phyloP scores from a whole-genome alignment of 2,113 vertebrate genomes.

The Indicator indicator region DNA sequence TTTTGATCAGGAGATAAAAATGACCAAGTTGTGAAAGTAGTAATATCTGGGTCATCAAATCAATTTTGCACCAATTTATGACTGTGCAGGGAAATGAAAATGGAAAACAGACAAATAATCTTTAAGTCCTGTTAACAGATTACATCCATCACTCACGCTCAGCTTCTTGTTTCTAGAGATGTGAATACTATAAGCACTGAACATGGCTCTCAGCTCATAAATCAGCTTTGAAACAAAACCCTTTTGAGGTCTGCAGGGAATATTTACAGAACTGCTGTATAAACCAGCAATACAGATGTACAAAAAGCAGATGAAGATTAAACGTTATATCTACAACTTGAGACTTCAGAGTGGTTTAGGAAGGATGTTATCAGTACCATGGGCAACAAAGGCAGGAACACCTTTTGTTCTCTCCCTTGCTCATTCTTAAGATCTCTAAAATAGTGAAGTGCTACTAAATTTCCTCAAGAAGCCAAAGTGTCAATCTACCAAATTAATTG shows the following conservation, averaged over 20 bases:
- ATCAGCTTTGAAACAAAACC: conserved; percentile 61
- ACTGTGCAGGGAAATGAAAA: conserved; percentile 29
- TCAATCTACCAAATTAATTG: conserved; percentile 4
- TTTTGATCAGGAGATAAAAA: conserved; percentile 44
- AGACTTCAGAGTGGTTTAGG: not conserved
- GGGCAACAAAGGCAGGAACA: not conserved
- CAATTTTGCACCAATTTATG: conserved; percentile 36
- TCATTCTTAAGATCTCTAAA: not conserved
- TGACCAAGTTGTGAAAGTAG: not conserved
- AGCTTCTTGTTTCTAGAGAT: conserved; percentile 14
- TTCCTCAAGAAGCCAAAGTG: not conserved
- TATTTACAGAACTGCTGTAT: conserved; percentile 8
- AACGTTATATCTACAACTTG: not conserved
- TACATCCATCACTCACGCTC: conserved; percentile 15
- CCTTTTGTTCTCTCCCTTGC: not conserved
- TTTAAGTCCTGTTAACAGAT: conserved; percentile 46
- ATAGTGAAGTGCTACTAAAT: conserved; percentile 1
- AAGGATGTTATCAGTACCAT: not conserved
- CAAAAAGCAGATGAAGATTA: conserved; percentile 1
- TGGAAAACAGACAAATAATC: conserved; percentile 28
- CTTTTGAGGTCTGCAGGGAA: not conserved
- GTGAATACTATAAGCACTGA: conserved; percentile 14
- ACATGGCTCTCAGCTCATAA: not conserved
- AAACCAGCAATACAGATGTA: not conserved
- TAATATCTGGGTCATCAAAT: conserved; percentile 33